These are phyloP conservation scores for Hucho hucho DNA, from an alignment of 2,113 vertebrate genomes.

Conservation along the genomic window DNA sequence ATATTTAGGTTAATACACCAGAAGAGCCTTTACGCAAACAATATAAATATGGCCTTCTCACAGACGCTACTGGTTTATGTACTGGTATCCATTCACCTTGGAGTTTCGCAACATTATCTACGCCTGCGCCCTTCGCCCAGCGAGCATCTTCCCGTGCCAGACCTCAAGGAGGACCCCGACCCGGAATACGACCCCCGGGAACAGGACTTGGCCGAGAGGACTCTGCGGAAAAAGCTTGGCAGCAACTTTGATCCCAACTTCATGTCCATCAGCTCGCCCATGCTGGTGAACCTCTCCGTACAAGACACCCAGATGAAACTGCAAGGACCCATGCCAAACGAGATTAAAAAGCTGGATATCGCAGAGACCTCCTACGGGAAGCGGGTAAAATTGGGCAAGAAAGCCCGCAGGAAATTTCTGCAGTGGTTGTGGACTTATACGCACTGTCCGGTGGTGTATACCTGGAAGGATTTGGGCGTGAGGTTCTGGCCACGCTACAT, in stretches of 20 bases:
- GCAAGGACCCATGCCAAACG: constrained; percentile 75
- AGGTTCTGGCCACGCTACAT: constrained; percentile 93
- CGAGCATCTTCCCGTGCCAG: constrained; percentile 83
- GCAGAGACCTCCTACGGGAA: constrained; percentile 80
- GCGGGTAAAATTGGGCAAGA: constrained; percentile 84
- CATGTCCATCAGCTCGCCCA: constrained; percentile 83
- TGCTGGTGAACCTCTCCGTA: constrained; percentile 72
- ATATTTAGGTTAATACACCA: constrained; percentile 19
- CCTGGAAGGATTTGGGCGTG: constrained; percentile 89
- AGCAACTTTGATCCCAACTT: constrained; percentile 87
- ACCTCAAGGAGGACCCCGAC: constrained; percentile 85
- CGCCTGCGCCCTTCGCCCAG: constrained; percentile 85
- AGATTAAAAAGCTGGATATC: constrained; percentile 83
- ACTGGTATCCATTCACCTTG: constrained; percentile 74
- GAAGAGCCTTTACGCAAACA: constrained; percentile 37
- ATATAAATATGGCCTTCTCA: constrained; percentile 76
- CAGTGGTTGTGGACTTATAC: constrained; percentile 91
- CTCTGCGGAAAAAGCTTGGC: constrained; percentile 86
- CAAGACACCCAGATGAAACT: constrained; percentile 70
- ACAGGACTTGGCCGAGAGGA: constrained; percentile 85
- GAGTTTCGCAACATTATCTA: constrained; percentile 80
- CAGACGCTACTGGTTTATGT: constrained; percentile 78
- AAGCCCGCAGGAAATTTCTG: constrained; percentile 86
- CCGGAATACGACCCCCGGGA: constrained; percentile 89
- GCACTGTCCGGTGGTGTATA: constrained; percentile 86